A percentile compares a stretch with the other conserved stretches of the same genome.
These are phyloP conservation scores for Brevipalpus yothersi DNA, from an alignment of 1,140 invertebrate genomes.

Conservation along the genomic window DNA sequence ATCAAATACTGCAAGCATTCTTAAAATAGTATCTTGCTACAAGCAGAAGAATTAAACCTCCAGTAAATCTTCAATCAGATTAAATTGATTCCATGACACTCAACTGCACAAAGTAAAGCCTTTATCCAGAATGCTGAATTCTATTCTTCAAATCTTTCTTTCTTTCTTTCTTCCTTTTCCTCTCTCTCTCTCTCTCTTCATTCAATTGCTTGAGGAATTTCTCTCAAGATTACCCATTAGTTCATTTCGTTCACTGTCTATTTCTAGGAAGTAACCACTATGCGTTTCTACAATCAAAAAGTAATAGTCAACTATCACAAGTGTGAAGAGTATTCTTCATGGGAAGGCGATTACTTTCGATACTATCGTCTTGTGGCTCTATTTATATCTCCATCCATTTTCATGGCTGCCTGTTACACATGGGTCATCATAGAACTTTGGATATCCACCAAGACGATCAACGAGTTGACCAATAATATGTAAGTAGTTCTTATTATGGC, in stretches of 20 bases:
- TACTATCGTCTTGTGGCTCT: slow-evolving; percentile 27
- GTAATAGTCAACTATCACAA: slow-evolving; percentile 19
- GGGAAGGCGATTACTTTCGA: slow-evolving; percentile 17
- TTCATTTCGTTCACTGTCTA: background rate
- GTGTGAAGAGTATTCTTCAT: slow-evolving; percentile 18
- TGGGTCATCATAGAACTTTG: slow-evolving; percentile 29
- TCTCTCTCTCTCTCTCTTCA: too few relatives aligned
- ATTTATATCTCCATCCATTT: slow-evolving; percentile 23
- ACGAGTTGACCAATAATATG: slow-evolving; percentile 18
- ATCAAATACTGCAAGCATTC: too few relatives aligned
- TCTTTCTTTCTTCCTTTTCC: too few relatives aligned
- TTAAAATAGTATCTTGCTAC: too few relatives aligned
- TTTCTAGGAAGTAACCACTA: slow-evolving; percentile 1
- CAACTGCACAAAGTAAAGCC: too few relatives aligned
- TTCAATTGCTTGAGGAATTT: too few relatives aligned
- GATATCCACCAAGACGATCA: slow-evolving; percentile 25
- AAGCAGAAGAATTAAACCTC: too few relatives aligned
- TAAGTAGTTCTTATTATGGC: background rate
- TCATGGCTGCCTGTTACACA: slow-evolving; percentile 29
- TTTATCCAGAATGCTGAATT: too few relatives aligned
- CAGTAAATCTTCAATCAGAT: too few relatives aligned
- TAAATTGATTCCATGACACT: too few relatives aligned
- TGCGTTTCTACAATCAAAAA: slow-evolving; percentile 19
- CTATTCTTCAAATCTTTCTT: too few relatives aligned
- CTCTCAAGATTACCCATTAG: too few relatives aligned